Base-by-base conservation (phyloP, 2,113 vertebrate genomes). In the Mionectes macconnelli region DNA sequence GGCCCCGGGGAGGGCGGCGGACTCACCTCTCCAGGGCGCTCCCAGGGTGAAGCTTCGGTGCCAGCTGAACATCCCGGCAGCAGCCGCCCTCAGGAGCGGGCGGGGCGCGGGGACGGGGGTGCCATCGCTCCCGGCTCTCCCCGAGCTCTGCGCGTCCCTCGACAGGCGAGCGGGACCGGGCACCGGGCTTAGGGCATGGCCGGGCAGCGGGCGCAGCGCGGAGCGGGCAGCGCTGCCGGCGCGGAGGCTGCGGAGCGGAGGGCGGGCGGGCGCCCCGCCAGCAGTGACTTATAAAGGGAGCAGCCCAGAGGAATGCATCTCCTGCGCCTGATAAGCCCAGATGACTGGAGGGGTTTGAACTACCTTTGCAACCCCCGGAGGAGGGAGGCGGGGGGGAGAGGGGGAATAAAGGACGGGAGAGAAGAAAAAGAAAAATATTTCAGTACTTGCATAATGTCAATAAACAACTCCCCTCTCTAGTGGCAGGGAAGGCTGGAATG, bases 21-120 rank as follows among this genome's bases (percentile, higher is more conserved):
- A 70, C 94, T 89, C 98, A 98, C 98, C 98, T 98, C 97, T 98
- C 98, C 98, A 98, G 16, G 98, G 97, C 64, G 97, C 94, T 57
- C 96, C 90, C 85, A 98, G 97, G 69, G 98, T 90, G 89, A 98
- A 98, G 4, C 98, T 98, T 84, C 97, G 98, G 47, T 98, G 98
- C 98, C 98, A 98, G 97, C 96, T 93, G 95, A 98, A 98, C 60
- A 97, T 97, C 84, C 97, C 97, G 76, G 78, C 73, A 22, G 74
- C 83, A 15, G 72, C 76, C 78, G 69, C 90, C 57, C 73, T 94
- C 90, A 95, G 72, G 39, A 86, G 39, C 84, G 39, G 79, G 59
- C 14, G 42, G 40, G 60, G 50, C 50, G 6, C 23, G 50, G 60
- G 30, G 12, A n/a, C 14, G 31, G 40, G 35, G 37, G 1, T 67